Base-by-base conservation (phyloP, 2,113 vertebrate species). In the Macroglossus sobrinus region DNA sequence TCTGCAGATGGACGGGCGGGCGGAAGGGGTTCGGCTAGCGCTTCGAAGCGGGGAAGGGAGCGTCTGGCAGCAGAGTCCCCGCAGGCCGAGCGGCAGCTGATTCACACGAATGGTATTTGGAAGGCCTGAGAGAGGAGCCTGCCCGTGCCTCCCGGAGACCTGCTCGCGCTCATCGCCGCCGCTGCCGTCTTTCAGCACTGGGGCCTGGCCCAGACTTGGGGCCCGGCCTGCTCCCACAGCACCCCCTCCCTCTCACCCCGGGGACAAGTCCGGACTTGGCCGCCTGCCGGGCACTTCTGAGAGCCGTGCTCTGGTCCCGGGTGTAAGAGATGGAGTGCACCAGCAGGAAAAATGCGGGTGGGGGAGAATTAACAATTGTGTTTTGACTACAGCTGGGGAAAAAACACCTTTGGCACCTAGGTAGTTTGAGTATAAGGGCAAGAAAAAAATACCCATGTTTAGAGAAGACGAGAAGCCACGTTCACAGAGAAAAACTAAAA, bases 191-290 rank as follows among this genome's bases (percentile, higher is more conserved):
- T 78, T 97, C 93, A 80, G 96, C 97, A 95, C 89, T 72, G 47
- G n/a, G 69, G 50, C 95, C 95, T 96, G 95, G 97, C 94, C 97
- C 95, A 97, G 97, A 98, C 97, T 97, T 97, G 95, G 94, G 96
- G 78, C 87, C 89, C 87, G 68, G 10, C 66, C 66, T 43, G 50
- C 40, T 85, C 76, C 11, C 79, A 30, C 69, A 59, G 80, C 87
- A 71, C 78, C 81, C 79, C 78, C 85, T 92, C 97, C 97, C 85
- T 92, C 97, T 97, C 93, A 96, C 93, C 53, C 93, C 64, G 68
- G 79, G 53, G 92, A 82, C 94, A 64, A 79, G 85, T 71, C 35
- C 74, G 93, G 95, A 71, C 97, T 50, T 55, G 2, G 4, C 76
- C 24, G 84, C 72, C 35, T 90, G 88, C 74, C 16, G 1, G 13